A percentile compares a stretch with the other conserved stretches of the same genome.
Evolutionary conservation across 2,113 vertebrate genomes (phyloP).

Genomic region (Rhea americana): DNA sequence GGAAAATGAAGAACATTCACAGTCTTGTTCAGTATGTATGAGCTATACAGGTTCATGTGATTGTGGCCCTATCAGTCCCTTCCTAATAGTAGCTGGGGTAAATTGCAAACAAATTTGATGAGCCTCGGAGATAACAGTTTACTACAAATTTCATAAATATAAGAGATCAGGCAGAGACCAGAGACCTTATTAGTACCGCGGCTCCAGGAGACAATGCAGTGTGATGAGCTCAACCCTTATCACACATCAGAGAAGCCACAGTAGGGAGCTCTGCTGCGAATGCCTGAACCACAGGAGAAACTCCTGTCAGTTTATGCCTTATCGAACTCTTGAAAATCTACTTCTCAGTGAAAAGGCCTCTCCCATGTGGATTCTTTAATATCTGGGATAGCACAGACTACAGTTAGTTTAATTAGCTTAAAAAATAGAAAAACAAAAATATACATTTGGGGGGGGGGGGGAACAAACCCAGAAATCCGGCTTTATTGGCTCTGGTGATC

Average conservation of each 20-base stretch:
- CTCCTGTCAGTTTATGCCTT: neutral
- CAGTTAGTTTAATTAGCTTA: neutral
- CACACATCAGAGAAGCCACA: neutral
- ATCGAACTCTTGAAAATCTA: neutral
- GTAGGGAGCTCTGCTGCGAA: neutral
- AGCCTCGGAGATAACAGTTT: neutral
- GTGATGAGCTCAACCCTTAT: neutral
- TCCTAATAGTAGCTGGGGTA: neutral
- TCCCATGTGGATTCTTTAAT: neutral
- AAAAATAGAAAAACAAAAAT: too few relatives aligned
- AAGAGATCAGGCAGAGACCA: neutral
- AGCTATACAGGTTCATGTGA: neutral
- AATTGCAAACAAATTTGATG: neutral
- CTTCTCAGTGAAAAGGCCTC: neutral
- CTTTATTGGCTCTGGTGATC: neutral
- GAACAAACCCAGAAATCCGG: neutral
- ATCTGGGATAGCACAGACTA: neutral
- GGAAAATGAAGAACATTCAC: neutral
- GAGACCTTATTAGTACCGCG: neutral
- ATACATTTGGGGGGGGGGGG: neutral
- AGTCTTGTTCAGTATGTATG: neutral
- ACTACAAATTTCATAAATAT: neutral
- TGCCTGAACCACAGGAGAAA: neutral
- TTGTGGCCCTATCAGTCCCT: neutral
- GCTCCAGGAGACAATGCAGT: neutral